Percentiles rank a stretch among this genome's conserved stretches.
Conservation (phyloP, 2,888 invertebrate species). For the Leucozona laternaria region DNA sequence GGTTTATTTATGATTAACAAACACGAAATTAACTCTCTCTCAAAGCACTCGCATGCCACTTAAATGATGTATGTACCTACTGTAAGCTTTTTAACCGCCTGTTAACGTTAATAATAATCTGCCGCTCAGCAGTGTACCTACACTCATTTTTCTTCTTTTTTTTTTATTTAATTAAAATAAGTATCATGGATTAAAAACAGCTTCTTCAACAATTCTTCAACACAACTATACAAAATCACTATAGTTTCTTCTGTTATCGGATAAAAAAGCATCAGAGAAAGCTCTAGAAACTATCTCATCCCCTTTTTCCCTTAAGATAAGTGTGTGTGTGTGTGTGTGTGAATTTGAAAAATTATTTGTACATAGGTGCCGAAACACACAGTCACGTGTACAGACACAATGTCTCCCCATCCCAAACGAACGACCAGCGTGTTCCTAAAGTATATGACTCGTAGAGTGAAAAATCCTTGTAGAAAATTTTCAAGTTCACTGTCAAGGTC, state of each 20-base stretch:
- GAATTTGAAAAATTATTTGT: constrained; percentile 31
- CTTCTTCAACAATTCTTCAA: not conserved
- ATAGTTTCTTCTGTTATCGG: not conserved
- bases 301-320: not conserved
- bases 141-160: not conserved
- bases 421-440: constrained; percentile 38
- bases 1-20: not conserved
- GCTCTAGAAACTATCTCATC: constrained; percentile 20
- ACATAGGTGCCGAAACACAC: constrained; percentile 53
- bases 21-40: not conserved
- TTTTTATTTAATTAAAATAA: not conserved
- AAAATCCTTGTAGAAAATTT: constrained; percentile 83
- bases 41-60: not conserved
- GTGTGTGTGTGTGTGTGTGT: not conserved
- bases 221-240: constrained; percentile 1
- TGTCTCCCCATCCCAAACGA: constrained; percentile 59
- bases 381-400: constrained; percentile 71
- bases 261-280: not conserved
- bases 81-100: not conserved
- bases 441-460: constrained; percentile 70
- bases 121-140: not conserved
- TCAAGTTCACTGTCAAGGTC: constrained; percentile 94
- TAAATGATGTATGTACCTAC: not conserved
- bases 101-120: not conserved
- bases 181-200: constrained; percentile 3